Evolutionary conservation across 2,888 invertebrate species (phyloP).

Genomic region (Gandaritis pyraliata): DNA sequence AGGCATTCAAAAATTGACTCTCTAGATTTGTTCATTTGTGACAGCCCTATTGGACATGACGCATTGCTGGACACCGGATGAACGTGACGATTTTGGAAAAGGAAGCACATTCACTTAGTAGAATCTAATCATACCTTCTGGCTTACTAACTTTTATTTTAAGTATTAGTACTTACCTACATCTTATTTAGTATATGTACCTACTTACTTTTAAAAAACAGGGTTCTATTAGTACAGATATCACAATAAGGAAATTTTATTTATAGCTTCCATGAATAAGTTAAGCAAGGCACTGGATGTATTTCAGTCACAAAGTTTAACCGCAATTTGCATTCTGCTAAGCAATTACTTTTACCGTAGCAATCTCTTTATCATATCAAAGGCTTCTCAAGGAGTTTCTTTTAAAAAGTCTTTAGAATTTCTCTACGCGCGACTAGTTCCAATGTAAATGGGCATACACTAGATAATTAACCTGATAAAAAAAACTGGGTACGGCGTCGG

Average conservation of each 20-base stretch:
- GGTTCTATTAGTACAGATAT: constrained; percentile 15
- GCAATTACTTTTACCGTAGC: constrained; percentile 19
- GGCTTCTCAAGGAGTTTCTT: constrained; percentile 21
- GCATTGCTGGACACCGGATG: constrained; percentile 54
- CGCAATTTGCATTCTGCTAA: constrained; percentile 33
- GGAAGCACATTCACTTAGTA: constrained; percentile 45
- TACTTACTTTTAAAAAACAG: neutral
- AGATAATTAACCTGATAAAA: constrained; percentile 61
- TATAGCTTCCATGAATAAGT: constrained; percentile 28
- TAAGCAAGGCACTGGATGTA: constrained; percentile 13
- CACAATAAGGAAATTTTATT: constrained; percentile 31
- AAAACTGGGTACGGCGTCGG: constrained; percentile 63
- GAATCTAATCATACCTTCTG: constrained; percentile 1
- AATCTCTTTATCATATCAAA: constrained; percentile 38
- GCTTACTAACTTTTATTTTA: neutral
- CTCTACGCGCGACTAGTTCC: constrained; percentile 25
- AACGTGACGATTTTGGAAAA: constrained; percentile 55
- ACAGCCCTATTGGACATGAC: constrained; percentile 41
- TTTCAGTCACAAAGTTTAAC: constrained; percentile 16
- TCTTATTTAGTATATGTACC: constrained; percentile 1
- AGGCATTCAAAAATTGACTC: neutral
- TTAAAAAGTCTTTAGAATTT: constrained; percentile 18
- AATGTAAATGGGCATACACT: constrained; percentile 51
- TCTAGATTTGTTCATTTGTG: neutral
- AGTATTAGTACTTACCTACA: neutral